These are phyloP conservation scores for Adela reaumurella DNA, from an alignment of 2,888 invertebrate genomes.

Conservation along the genomic window DNA sequence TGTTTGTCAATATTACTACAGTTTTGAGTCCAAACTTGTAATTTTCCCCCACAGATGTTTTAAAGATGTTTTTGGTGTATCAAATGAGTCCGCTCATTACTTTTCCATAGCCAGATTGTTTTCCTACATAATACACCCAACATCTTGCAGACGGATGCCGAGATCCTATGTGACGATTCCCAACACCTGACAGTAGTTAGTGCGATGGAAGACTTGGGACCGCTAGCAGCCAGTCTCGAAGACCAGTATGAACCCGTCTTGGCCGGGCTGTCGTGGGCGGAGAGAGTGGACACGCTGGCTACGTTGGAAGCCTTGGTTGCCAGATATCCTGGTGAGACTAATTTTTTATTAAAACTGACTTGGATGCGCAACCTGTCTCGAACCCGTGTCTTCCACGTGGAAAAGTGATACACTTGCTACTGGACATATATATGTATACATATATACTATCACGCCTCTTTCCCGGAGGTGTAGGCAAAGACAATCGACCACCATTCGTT, in stretches of 20 bases:
- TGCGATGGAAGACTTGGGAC: conserved; percentile 13
- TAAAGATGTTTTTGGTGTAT: too few species aligned
- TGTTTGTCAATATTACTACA: too few species aligned
- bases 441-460: too few species aligned
- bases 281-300: conserved; percentile 76
- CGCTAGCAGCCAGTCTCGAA: conserved; percentile 48
- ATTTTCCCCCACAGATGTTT: too few species aligned
- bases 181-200: conserved; percentile 26
- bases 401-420: neutral
- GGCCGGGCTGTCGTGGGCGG: conserved; percentile 81
- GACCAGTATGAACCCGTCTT: conserved; percentile 67
- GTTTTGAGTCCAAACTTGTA: too few species aligned
- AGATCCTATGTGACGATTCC: conserved; percentile 51
- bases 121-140: too few species aligned
- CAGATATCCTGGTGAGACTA: conserved; percentile 82
- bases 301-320: conserved; percentile 75
- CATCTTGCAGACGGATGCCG: conserved; percentile 59
- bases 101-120: too few species aligned
- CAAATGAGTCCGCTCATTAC: too few species aligned
- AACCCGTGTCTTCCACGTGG: neutral
- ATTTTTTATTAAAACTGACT: neutral
- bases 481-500: too few species aligned
- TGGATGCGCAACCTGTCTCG: neutral
- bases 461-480: too few species aligned
- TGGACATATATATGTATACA: neutral